Conservation (phyloP, 2,888 invertebrate species). For the Pristionchus mayeri region DNA sequence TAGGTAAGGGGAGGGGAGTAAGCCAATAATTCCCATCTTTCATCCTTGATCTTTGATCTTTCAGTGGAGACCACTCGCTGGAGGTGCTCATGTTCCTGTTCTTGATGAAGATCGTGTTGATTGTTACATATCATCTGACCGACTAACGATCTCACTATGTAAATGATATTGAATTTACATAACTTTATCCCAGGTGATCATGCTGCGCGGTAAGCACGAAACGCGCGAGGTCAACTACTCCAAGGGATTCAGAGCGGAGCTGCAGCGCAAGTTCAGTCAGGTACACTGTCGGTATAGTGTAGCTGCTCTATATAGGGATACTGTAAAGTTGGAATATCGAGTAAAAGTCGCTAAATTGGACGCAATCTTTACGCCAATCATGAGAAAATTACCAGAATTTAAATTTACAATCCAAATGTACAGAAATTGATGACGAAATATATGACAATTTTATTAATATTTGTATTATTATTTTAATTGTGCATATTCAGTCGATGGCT, state of each 20-base stretch:
- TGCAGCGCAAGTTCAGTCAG: not conserved
- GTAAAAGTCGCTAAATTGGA: no score
- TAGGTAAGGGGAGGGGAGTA: no score
- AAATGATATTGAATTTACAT: not conserved
- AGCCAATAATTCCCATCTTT: no score
- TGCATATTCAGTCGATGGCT: conserved; percentile 45
- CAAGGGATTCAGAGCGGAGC: conserved; percentile 54
- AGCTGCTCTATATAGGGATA: no score
- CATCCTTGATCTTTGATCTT: not conserved
- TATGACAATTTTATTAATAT: no score
- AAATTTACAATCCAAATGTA: no score
- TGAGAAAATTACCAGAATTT: no score
- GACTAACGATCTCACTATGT: not conserved
- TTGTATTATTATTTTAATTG: no score
- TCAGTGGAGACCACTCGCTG: not conserved
- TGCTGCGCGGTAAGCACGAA: conserved; percentile 53
- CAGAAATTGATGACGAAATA: no score
- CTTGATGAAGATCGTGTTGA: not conserved
- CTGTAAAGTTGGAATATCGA: conserved; percentile 45
- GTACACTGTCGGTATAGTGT: no score
- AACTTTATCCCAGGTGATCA: not conserved
- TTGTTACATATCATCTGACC: no score
- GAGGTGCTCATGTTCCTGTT: not conserved
- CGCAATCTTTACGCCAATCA: no score
- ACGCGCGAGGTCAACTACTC: conserved; percentile 52